These are phyloP conservation scores for Scophthalmus maximus DNA, from an alignment of 2,113 vertebrate genomes.

Conservation along the genomic window DNA sequence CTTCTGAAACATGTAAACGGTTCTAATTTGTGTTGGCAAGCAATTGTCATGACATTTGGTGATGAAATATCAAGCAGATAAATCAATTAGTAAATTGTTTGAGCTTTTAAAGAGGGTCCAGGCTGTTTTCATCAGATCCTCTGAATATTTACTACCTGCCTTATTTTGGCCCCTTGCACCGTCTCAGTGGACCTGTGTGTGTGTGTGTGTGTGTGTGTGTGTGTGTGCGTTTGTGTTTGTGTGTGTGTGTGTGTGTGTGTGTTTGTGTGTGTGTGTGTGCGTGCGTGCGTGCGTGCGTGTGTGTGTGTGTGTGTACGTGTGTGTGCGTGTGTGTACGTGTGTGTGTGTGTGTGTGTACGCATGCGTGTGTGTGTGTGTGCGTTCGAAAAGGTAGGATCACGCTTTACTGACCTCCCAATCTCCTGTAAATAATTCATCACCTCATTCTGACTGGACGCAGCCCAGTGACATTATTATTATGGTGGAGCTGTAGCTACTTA, in stretches of 20 bases:
- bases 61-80: too few species aligned
- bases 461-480: conserved; percentile 59
- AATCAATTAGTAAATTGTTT: too few species aligned
- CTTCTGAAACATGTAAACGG: neutral
- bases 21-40: too few species aligned
- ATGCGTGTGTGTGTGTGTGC: conserved; percentile 7
- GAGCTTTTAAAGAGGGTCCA: too few species aligned
- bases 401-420: conserved; percentile 71
- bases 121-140: neutral
- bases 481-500: conserved; percentile 26
- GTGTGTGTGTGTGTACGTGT: neutral
- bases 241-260: conserved; percentile 9
- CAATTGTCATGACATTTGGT: neutral
- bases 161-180: neutral
- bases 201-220: neutral
- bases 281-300: conserved; percentile 14
- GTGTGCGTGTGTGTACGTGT: neutral
- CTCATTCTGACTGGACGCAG: conserved; percentile 66
- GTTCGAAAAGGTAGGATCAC: conserved; percentile 37
- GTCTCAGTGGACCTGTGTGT: neutral
- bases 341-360: conserved; percentile 20
- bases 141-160: neutral
- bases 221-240: conserved; percentile 20
- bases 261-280: conserved; percentile 19
- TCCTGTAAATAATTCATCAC: conserved; percentile 77